Evolutionary conservation across 2,113 vertebrate genomes (phyloP), one percentile per base, ranked within the genome.

Genomic region (Aphyosemion australe): DNA sequence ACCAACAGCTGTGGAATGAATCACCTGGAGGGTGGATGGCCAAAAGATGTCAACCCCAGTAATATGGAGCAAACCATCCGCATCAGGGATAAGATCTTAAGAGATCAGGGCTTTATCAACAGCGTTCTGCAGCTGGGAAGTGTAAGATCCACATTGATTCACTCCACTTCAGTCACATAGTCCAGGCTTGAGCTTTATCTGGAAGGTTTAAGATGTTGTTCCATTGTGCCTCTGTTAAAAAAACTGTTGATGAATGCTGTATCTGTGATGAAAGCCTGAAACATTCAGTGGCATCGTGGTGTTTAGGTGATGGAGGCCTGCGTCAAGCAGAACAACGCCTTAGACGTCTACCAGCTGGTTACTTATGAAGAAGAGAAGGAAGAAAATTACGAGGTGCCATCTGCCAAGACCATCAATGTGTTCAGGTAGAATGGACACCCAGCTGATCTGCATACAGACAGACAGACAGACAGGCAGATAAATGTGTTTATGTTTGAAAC

Each of bases 11-110:
- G 80, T 0, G 96, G 97, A 0, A 48, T 98, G 4, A 98, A 98
- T 90, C 97, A 99, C 0, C 0, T 94, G 0, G 96, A 98, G 72
- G 96, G 97, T 0, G 96, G 95, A 0, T 99, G 97, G 96, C 95
- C 96, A 32, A 97, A 94, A 87, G 95, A 98, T 8, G 31, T 99
- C n/a, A 95, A 96, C 84, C 91, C 92, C 0, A 83, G 79, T 19
- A 95, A 98, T 61, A 53, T 91, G 77, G 96, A 98, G n/a, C 94
- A 96, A 79, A 97, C 94, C 2, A 87, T 91, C 15, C 95, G 95
- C 67, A 97, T 93, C 91, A 90, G 95, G 72, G 98, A 98, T 91
- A 98, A 95, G 85, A 93, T 94, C 76, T 95, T 98, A 83, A 98
- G 96, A 19, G 95, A 98, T 0, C 95, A 99, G 41, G 79, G 83